These are phyloP conservation scores for Polietes domitor DNA, from an alignment of 2,888 invertebrate genomes.

Conservation along the genomic window DNA sequence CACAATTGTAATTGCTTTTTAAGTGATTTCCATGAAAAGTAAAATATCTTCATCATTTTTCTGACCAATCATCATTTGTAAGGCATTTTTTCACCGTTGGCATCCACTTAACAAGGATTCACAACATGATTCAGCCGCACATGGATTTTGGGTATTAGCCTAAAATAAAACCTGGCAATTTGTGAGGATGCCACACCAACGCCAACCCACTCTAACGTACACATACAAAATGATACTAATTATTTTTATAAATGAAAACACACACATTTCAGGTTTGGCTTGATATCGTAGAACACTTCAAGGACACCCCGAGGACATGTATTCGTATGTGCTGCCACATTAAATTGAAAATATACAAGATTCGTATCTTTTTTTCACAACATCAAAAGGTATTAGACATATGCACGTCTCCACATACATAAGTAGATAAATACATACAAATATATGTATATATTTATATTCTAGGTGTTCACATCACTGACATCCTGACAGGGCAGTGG, in stretches of 20 bases:
- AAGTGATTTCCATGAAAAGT: too few species aligned
- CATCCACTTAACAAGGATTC: too few species aligned
- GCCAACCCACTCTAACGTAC: background rate
- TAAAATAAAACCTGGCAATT: too few species aligned
- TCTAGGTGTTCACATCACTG: too few species aligned
- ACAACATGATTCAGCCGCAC: too few species aligned
- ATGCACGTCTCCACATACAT: background rate
- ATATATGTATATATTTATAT: background rate
- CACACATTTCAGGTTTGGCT: background rate
- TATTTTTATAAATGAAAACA: background rate
- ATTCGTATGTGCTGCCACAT: background rate
- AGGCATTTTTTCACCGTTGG: too few species aligned
- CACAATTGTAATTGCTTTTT: too few species aligned
- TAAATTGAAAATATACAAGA: background rate
- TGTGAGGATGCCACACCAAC: too few species aligned
- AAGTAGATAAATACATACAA: background rate
- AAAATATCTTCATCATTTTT: too few species aligned
- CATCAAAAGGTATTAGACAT: background rate
- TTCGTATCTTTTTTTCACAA: constrained; percentile 3
- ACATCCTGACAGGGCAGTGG: too few species aligned
- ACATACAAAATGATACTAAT: background rate
- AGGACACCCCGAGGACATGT: background rate
- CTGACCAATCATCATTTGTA: too few species aligned
- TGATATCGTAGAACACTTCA: background rate
- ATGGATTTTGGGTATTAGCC: too few species aligned